These are phyloP conservation scores for Fistularia tabacaria DNA, from an alignment of 2,797 vertebrate species.

Conservation along the genomic window DNA sequence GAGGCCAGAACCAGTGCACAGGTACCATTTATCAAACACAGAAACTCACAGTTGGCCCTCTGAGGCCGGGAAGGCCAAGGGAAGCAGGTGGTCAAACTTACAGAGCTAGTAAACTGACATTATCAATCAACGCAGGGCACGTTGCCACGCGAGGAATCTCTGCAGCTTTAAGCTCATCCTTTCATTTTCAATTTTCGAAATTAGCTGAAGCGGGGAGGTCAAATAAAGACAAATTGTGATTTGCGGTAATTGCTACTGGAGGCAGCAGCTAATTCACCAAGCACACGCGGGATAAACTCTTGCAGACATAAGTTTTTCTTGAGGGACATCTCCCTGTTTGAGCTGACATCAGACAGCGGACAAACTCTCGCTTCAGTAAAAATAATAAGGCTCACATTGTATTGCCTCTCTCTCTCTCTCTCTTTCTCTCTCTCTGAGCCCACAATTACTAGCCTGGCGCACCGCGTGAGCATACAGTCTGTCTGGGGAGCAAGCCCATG, in stretches of 20 bases:
- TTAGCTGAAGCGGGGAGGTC: constrained; percentile 28
- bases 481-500: constrained; percentile 66
- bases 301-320: constrained; percentile 63
- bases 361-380: constrained; percentile 72
- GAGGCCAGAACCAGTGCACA: constrained; percentile 27
- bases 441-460: constrained; percentile 70
- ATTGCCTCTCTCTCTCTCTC: constrained; percentile 59
- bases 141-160: constrained; percentile 4
- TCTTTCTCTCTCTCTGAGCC: constrained; percentile 54
- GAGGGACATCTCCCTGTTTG: constrained; percentile 52
- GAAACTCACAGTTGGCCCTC: constrained; percentile 7
- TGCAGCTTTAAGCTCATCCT: constrained; percentile 21
- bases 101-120: constrained; percentile 8
- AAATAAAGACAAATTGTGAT: constrained; percentile 61
- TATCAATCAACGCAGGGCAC: constrained; percentile 23
- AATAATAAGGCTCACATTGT: constrained; percentile 69
- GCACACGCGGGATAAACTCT: constrained; percentile 45
- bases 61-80: background rate
- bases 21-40: constrained; percentile 35
- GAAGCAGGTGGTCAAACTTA: constrained; percentile 44
- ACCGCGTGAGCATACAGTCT: constrained; percentile 60
- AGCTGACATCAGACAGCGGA: constrained; percentile 60
- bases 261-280: constrained; percentile 52
- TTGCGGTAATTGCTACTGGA: constrained; percentile 57
- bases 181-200: constrained; percentile 37